phyloP scores from a whole-genome alignment of 2,888 invertebrate species.

The Thymelicus acteon region DNA sequence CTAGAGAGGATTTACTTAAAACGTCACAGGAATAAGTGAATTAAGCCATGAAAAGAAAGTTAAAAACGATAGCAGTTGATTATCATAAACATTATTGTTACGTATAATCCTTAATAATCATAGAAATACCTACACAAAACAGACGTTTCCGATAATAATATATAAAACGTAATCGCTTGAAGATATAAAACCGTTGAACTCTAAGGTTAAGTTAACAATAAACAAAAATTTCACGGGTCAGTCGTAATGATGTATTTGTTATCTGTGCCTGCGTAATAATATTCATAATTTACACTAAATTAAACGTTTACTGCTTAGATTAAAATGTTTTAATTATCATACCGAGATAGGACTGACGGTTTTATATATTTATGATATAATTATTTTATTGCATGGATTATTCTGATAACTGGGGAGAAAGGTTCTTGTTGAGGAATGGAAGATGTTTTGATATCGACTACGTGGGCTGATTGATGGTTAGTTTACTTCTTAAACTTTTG shows the following conservation, averaged over 20 bases:
- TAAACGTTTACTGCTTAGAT: slow-evolving; percentile 18
- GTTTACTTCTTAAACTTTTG: no score
- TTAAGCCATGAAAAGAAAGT: no score
- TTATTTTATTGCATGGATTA: slow-evolving; percentile 4
- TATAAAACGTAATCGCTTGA: background rate
- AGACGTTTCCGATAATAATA: no score
- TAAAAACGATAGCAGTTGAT: no score
- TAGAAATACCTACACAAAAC: no score
- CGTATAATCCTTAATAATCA: no score
- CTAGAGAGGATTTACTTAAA: no score
- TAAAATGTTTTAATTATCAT: slow-evolving; percentile 27
- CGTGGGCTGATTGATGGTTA: no score
- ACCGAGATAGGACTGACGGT: slow-evolving; percentile 11
- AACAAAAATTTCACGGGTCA: slow-evolving; percentile 25
- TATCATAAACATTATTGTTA: no score
- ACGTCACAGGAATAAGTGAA: no score
- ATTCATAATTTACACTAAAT: slow-evolving; percentile 21
- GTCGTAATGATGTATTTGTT: slow-evolving; percentile 2
- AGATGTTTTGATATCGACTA: no score
- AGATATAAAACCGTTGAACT: background rate
- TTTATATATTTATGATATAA: slow-evolving; percentile 15
- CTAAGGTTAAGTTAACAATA: slow-evolving; percentile 9
- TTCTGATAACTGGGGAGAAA: background rate
- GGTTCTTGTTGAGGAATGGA: no score
- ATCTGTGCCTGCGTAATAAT: slow-evolving; percentile 12